phyloP scores from a whole-genome alignment of 2,888 invertebrate genomes.

The Byasa hedistus region DNA sequence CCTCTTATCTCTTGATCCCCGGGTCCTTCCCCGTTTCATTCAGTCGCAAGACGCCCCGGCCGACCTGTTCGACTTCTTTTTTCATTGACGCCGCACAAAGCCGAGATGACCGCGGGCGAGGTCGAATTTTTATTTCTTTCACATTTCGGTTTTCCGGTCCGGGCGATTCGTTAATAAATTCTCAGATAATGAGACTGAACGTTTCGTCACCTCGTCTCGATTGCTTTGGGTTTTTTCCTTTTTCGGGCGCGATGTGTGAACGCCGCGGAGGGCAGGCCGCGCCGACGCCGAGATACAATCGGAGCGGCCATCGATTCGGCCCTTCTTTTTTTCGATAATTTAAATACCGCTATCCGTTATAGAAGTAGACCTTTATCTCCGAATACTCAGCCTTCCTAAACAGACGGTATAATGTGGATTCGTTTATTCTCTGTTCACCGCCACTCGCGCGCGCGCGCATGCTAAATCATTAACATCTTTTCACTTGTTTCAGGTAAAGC shows the following conservation, averaged over 20 bases:
- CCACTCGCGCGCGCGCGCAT: not conserved
- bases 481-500: constrained; percentile 71
- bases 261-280: constrained; percentile 65
- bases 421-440: not conserved
- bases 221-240: constrained; percentile 71
- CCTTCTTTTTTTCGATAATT: constrained; percentile 71
- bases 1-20: constrained; percentile 76
- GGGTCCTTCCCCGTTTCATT: constrained; percentile 76
- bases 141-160: constrained; percentile 80
- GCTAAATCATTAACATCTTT: not conserved
- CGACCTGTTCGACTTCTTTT: constrained; percentile 77
- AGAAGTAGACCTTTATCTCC: constrained; percentile 50
- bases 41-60: constrained; percentile 69
- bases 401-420: constrained; percentile 10
- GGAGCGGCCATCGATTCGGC: constrained; percentile 62
- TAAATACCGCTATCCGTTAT: constrained; percentile 74
- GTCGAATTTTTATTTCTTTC: constrained; percentile 80
- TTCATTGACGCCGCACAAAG: constrained; percentile 78
- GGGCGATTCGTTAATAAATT: constrained; percentile 79
- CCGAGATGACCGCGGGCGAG: constrained; percentile 78
- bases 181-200: constrained; percentile 80
- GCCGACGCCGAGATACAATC: constrained; percentile 63
- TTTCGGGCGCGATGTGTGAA: constrained; percentile 75
- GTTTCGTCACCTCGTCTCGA: constrained; percentile 80
- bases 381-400: constrained; percentile 24